These are phyloP conservation scores for Ectemnius cavifrons DNA, from an alignment of 2,888 invertebrate genomes.

Conservation along the genomic window DNA sequence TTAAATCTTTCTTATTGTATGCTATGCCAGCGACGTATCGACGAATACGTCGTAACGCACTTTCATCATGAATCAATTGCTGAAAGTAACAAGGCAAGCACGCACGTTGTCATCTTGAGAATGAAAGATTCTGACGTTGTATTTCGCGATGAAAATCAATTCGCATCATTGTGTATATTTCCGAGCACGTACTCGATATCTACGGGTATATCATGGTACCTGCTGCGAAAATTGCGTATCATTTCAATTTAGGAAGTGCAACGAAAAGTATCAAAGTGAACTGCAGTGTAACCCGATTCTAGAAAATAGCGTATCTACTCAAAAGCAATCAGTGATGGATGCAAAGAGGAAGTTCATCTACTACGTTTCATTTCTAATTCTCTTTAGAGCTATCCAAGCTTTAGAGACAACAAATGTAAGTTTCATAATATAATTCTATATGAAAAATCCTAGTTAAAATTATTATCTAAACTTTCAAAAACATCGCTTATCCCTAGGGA, in stretches of 20 bases:
- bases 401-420: slow-evolving; percentile 26
- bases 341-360: background rate
- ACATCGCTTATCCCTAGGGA: too few species aligned
- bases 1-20: too few species aligned
- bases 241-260: slow-evolving; percentile 28
- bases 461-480: too few species aligned
- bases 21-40: too few species aligned
- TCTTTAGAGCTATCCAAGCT: slow-evolving; percentile 23
- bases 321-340: background rate
- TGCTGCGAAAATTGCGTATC: slow-evolving; percentile 18
- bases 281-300: background rate
- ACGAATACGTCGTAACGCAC: too few species aligned
- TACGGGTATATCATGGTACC: slow-evolving; percentile 27
- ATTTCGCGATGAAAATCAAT: background rate
- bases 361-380: background rate
- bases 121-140: slow-evolving; percentile 31
- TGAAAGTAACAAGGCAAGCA: background rate
- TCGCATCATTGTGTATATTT: slow-evolving; percentile 22
- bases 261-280: slow-evolving; percentile 8
- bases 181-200: slow-evolving; percentile 51
- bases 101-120: slow-evolving; percentile 13
- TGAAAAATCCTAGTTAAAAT: too few species aligned
- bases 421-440: background rate
- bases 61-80: background rate
- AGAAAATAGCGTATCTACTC: slow-evolving; percentile 18